phyloP scores from a whole-genome alignment of 2,113 vertebrate species.

The Thamnophis sirtalis region DNA sequence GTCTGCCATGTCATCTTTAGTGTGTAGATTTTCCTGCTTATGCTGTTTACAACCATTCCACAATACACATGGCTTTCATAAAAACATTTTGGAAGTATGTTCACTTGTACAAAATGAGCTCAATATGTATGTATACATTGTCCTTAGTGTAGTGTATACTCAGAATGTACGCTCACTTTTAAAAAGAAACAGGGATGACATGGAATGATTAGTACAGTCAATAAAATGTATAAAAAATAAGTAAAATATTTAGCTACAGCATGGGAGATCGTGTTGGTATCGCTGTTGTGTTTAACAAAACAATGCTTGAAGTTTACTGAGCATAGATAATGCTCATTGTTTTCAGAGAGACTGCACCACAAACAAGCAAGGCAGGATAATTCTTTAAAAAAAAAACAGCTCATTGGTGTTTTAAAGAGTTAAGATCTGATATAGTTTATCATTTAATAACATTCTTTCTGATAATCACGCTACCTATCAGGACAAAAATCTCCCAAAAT shows the following conservation, averaged over 20 bases:
- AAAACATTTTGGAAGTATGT: not conserved
- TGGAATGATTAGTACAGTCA: not conserved
- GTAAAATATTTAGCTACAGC: not conserved
- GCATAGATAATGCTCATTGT: too few relatives aligned
- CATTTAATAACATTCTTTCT: not conserved
- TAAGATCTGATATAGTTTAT: not conserved
- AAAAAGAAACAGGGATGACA: not conserved
- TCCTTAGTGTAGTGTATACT: not conserved
- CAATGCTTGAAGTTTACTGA: not conserved
- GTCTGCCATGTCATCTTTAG: not conserved
- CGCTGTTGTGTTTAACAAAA: not conserved
- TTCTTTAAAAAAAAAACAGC: not conserved
- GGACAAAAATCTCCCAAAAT: not conserved
- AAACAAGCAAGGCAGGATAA: not conserved
- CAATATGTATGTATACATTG: not conserved
- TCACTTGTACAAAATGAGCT: not conserved
- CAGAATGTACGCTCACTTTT: not conserved
- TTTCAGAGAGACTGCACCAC: not conserved
- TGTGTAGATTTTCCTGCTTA: not conserved
- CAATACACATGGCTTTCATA: not conserved
- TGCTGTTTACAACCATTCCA: not conserved
- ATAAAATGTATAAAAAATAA: not conserved
- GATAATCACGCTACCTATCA: not conserved
- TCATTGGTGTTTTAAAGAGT: not conserved
- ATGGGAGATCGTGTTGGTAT: not conserved